phyloP scores from a whole-genome alignment of 2,113 vertebrate species.

The Phyllostomus discolor region DNA sequence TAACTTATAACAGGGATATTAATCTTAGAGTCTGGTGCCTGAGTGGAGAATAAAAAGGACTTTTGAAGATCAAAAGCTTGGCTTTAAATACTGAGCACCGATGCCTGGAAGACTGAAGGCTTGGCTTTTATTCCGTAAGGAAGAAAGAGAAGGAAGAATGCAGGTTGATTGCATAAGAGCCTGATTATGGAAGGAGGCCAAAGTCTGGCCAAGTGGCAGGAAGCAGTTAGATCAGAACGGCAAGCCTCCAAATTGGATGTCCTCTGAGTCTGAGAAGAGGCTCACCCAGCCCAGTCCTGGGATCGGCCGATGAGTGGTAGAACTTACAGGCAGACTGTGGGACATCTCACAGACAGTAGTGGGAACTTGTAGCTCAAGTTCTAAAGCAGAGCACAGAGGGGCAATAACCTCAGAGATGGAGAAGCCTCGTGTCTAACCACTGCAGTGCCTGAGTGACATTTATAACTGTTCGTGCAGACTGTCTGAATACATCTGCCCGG shows the following conservation, averaged over 20 bases:
- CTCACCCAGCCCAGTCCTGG: not conserved
- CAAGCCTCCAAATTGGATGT: not conserved
- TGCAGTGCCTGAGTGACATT: not conserved
- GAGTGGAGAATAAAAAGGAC: not conserved
- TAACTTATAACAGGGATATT: not conserved
- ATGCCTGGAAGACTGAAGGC: not conserved
- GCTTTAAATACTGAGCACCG: not conserved
- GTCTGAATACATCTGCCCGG: not conserved
- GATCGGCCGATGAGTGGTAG: not conserved
- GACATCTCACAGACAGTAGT: not conserved
- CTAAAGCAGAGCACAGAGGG: not conserved
- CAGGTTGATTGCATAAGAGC: not conserved
- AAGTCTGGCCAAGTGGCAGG: not conserved
- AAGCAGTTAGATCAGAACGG: not conserved
- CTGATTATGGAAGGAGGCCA: conserved; percentile 2
- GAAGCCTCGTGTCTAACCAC: not conserved
- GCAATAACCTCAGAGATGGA: not conserved
- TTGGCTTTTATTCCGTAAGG: not conserved
- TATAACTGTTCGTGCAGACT: not conserved
- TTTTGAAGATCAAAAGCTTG: conserved; percentile 39
- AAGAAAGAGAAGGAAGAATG: not conserved
- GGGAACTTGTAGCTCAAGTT: not conserved
- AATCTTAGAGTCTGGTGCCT: not conserved
- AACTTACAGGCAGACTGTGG: not conserved
- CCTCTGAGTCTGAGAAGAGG: not conserved